A percentile compares a stretch with the other conserved stretches of the same genome.
Conservation (phyloP, 2,797 vertebrate species). For the Anabacerthia variegaticeps region DNA sequence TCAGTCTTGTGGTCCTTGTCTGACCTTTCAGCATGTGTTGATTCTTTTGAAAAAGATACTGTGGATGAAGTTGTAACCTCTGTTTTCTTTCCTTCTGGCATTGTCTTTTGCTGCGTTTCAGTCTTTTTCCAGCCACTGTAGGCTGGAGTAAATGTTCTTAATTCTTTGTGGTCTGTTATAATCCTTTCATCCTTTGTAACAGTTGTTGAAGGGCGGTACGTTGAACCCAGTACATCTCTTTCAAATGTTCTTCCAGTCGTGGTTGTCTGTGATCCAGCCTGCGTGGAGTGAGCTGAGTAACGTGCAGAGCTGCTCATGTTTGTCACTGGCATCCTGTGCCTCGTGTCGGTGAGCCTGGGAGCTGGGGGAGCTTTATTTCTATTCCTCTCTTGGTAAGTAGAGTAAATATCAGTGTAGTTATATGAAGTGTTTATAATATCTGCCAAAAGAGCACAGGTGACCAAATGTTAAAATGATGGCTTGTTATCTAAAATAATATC, state of each 20-base stretch:
- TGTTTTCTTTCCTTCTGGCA: conserved; percentile 38
- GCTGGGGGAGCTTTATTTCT: conserved; percentile 69
- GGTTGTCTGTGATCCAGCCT: background rate
- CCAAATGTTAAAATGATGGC: background rate
- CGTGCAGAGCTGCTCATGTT: conserved; percentile 61
- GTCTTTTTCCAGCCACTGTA: conserved; percentile 28
- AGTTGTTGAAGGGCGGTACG: background rate
- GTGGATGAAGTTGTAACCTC: conserved; percentile 26
- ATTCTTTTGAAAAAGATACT: background rate
- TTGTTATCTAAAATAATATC: background rate
- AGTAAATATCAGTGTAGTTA: conserved; percentile 75
- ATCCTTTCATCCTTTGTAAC: conserved; percentile 48
- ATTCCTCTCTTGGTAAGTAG: conserved; percentile 76
- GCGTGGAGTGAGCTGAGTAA: background rate
- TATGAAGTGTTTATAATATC: conserved; percentile 83
- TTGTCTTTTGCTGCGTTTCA: conserved; percentile 19
- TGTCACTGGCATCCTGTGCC: conserved; percentile 69
- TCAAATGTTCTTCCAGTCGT: background rate
- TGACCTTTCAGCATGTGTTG: background rate
- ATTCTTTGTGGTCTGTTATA: conserved; percentile 20
- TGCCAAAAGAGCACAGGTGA: conserved; percentile 61
- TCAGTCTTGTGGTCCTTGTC: background rate
- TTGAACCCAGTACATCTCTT: background rate
- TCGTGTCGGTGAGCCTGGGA: conserved; percentile 61
- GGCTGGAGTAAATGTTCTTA: conserved; percentile 38